Evolutionary conservation across 2,888 invertebrate species (phyloP).

Genomic region (Yponomeuta evonymella): DNA sequence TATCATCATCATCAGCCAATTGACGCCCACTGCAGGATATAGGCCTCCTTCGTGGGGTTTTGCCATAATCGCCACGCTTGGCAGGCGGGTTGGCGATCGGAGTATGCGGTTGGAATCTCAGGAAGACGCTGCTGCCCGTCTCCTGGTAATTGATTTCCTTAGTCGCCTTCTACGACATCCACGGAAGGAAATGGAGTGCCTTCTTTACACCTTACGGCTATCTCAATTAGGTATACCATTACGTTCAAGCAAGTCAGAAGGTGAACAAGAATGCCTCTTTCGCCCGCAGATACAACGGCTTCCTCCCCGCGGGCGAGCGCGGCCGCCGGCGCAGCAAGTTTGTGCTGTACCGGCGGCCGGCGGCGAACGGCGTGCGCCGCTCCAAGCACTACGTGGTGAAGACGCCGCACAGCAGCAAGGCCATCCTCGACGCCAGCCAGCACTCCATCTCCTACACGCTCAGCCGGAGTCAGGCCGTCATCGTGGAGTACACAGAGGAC

Average conservation of each 20-base stretch:
- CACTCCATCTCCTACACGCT: slow-evolving; percentile 98
- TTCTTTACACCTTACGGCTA: no score
- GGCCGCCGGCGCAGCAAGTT: slow-evolving; percentile 96
- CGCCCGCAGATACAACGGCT: slow-evolving; percentile 91
- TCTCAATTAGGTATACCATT: no score
- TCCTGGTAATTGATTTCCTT: no score
- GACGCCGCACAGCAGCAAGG: slow-evolving; percentile 96
- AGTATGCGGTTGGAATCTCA: no score
- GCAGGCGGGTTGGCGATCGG: no score
- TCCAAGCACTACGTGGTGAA: slow-evolving; percentile 97
- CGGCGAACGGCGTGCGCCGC: slow-evolving; percentile 94
- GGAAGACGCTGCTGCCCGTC: no score
- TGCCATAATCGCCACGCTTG: no score
- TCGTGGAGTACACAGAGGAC: slow-evolving; percentile 98
- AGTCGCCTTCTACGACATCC: no score
- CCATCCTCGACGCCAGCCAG: slow-evolving; percentile 94
- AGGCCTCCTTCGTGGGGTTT: no score
- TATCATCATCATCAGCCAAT: no score
- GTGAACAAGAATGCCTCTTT: not conserved
- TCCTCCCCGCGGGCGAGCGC: slow-evolving; percentile 93
- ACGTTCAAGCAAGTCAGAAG: not conserved
- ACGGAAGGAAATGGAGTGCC: no score
- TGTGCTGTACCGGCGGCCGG: slow-evolving; percentile 88
- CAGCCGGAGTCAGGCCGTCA: slow-evolving; percentile 96
- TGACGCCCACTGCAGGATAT: no score